Evolutionary conservation across 1,140 invertebrate genomes (phyloP).

Genomic region (Latrodectus geometricus): DNA sequence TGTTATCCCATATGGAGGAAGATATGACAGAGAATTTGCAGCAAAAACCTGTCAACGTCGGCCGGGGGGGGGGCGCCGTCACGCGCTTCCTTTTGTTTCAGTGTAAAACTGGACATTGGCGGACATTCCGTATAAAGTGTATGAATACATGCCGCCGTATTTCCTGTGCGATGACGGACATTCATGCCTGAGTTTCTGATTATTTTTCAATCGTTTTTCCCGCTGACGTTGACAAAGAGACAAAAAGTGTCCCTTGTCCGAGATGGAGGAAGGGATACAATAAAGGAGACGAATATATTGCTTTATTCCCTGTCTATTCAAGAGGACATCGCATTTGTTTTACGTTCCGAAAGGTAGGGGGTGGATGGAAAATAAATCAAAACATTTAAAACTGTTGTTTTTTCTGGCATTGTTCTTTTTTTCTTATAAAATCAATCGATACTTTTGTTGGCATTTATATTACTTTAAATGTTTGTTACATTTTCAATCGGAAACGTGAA

Average conservation of each 20-base stretch:
- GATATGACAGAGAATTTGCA: slow-evolving; percentile 48
- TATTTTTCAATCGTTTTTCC: slow-evolving; percentile 5
- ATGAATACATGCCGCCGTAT: slow-evolving; percentile 55
- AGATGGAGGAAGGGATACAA: too few relatives aligned
- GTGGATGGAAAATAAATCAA: too few relatives aligned
- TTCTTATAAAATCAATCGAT: too few relatives aligned
- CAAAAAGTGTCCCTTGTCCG: background rate
- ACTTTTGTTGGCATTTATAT: too few relatives aligned
- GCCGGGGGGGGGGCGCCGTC: slow-evolving; percentile 23
- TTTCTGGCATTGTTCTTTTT: too few relatives aligned
- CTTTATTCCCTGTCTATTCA: too few relatives aligned
- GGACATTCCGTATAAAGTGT: slow-evolving; percentile 53
- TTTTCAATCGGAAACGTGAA: too few relatives aligned
- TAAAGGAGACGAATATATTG: too few relatives aligned
- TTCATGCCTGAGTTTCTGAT: slow-evolving; percentile 37
- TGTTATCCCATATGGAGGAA: slow-evolving; percentile 10
- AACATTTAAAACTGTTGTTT: too few relatives aligned
- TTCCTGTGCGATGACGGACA: slow-evolving; percentile 35
- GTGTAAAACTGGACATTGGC: slow-evolving; percentile 53
- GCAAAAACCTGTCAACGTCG: slow-evolving; percentile 39
- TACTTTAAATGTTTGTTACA: too few relatives aligned
- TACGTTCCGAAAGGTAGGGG: too few relatives aligned
- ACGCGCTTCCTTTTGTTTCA: slow-evolving; percentile 24
- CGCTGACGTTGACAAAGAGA: slow-evolving; percentile 21
- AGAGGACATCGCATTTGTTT: too few relatives aligned